Conservation (phyloP, 2,888 invertebrate genomes). For the Andrena haemorrhoa region DNA sequence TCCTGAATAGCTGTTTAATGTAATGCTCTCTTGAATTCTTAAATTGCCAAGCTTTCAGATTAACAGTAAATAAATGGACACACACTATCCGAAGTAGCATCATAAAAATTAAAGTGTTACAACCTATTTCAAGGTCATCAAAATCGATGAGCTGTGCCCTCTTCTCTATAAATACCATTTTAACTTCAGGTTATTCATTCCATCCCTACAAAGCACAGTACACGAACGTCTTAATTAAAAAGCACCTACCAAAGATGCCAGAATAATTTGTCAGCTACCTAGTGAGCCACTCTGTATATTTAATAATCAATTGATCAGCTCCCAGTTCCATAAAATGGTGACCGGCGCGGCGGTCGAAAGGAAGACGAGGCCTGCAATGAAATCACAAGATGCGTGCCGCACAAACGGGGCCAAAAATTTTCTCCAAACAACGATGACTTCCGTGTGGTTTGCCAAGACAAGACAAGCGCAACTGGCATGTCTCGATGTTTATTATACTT, state of each 20-base stretch:
- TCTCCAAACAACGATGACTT: conserved; percentile 43
- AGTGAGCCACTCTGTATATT: background rate
- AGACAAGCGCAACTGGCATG: conserved; percentile 55
- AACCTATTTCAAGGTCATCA: too few relatives aligned
- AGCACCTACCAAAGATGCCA: background rate
- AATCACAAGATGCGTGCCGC: background rate
- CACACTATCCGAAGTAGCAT: too few relatives aligned
- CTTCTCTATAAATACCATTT: too few relatives aligned
- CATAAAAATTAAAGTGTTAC: too few relatives aligned
- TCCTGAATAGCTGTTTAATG: background rate
- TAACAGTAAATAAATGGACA: too few relatives aligned
- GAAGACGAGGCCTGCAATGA: background rate
- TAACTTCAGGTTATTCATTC: too few relatives aligned
- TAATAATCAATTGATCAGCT: background rate
- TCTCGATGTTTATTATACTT: conserved; percentile 69
- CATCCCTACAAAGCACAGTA: background rate
- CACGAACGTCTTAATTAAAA: background rate
- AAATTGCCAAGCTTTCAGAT: too few relatives aligned
- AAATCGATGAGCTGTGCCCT: too few relatives aligned
- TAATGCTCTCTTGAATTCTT: too few relatives aligned
- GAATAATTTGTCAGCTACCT: background rate
- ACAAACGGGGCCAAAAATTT: conserved; percentile 34
- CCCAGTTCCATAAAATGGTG: conserved; percentile 1
- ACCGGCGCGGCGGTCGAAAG: conserved; percentile 26
- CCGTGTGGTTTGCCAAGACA: conserved; percentile 48